Evolutionary conservation across 2,797 vertebrate genomes (phyloP), one percentile per base, ranked within the genome.

Genomic region (Cichlasoma orientale): DNA sequence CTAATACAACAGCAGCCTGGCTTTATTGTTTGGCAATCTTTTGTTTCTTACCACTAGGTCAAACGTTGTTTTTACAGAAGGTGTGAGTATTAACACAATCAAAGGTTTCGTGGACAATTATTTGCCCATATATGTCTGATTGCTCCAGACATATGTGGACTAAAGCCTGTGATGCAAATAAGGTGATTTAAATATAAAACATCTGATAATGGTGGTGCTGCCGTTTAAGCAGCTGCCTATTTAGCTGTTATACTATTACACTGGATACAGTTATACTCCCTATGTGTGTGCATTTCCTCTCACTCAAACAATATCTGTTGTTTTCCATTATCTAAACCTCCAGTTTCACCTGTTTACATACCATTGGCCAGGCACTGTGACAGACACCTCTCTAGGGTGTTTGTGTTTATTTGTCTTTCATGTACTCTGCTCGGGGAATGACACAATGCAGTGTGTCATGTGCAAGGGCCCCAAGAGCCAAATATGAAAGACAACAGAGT

Each of bases 91-190:
- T 50, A 50, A 50, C 29, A 50, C 41, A 68, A 27, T 29, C 16
- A 66, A 66, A 19, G 23, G 61, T 66, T 12, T 47, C 9, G 44
- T 29, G 61, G 16, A 47, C 23, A 29, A 29, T 41, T 68, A 68
- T 66, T 47, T 23, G 25, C 23, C 14, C 38, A 47, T 27, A 7
- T 44, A 19, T 50, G 41, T 66, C 61, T 27, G 41, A 27, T 18
- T 66, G 61, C 61, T 47, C 16, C 16, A 29, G 10, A 50, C 72
- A 56, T 71, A 82, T 52, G 7, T 58, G 44, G 36, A n/a, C 73
- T 71, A 52, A 68, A 77, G 52, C 56, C 47, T 75, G 4, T 87
- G 58, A 83, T 73, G 57, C 38, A 69, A 82, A 84, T 78, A 63
- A 80, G 78, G 68, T 73, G 58, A 86, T 38, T 82, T n/a, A 76